Evolutionary conservation across 2,797 vertebrate species (phyloP).

Genomic region (Myotis myotis): DNA sequence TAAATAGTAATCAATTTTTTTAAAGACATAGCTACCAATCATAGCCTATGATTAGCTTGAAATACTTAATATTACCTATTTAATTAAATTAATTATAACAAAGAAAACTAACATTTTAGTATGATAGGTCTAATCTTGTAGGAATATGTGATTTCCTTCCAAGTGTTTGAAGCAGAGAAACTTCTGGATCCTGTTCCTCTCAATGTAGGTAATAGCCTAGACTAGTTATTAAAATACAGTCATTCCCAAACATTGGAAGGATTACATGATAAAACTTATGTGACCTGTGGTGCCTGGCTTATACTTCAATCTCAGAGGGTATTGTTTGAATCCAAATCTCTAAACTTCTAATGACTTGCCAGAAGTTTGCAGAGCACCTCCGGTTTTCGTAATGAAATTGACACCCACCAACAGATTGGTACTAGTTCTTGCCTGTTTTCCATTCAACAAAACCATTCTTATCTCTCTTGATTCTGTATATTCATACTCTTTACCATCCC

Average conservation of each 20-base stretch:
- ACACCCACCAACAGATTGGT: neutral
- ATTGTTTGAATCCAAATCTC: conserved; percentile 43
- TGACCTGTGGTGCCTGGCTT: neutral
- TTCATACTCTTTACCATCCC: neutral
- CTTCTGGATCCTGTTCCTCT: neutral
- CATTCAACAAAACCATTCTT: neutral
- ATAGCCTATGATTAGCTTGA: neutral
- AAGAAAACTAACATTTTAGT: neutral
- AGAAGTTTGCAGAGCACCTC: conserved; percentile 19
- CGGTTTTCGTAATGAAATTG: neutral
- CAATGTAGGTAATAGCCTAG: neutral
- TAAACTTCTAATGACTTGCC: conserved; percentile 16
- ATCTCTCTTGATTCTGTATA: neutral
- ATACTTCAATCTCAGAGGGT: neutral
- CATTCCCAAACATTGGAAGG: neutral
- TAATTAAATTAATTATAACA: conserved; percentile 40
- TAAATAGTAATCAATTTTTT: conserved; percentile 3
- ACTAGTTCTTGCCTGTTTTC: neutral
- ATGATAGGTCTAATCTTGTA: conserved; percentile 5
- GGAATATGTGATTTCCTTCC: conserved; percentile 30
- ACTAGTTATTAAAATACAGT: neutral
- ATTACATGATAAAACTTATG: neutral
- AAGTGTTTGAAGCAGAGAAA: conserved; percentile 8
- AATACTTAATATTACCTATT: conserved; percentile 15
- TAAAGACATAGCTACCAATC: neutral